phyloP scores from a whole-genome alignment of 2,888 invertebrate genomes.

The Pasiphila rectangulata region DNA sequence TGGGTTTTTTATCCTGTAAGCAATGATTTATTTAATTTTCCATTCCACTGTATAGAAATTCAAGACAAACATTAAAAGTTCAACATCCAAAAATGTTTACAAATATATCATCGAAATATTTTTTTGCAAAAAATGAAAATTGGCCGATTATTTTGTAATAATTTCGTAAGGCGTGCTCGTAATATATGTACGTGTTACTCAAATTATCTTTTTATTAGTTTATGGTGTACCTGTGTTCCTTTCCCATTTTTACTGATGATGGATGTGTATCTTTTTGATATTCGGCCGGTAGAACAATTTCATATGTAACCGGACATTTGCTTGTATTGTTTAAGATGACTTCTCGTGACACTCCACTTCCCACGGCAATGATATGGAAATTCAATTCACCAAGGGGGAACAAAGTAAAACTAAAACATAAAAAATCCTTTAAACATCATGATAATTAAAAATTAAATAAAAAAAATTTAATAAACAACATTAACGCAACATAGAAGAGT shows the following conservation, averaged over 20 bases:
- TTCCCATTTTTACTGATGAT: constrained; percentile 38
- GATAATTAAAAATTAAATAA: too few species aligned
- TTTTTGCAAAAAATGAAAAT: too few species aligned
- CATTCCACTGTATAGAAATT: too few species aligned
- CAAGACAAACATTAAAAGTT: too few species aligned
- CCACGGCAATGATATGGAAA: constrained; percentile 81
- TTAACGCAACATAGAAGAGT: too few species aligned
- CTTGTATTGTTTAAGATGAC: constrained; percentile 82
- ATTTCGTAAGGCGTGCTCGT: too few species aligned
- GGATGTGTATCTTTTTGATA: constrained; percentile 47
- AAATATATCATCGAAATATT: too few species aligned
- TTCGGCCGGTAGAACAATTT: constrained; percentile 57
- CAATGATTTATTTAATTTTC: background rate
- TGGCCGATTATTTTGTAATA: too few species aligned
- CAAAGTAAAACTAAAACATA: constrained; percentile 75
- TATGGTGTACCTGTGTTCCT: constrained; percentile 56
- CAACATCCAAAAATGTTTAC: too few species aligned
- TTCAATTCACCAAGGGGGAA: constrained; percentile 80
- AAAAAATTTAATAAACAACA: too few species aligned
- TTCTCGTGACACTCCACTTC: constrained; percentile 71
- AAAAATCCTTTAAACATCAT: background rate
- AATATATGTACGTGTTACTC: too few species aligned
- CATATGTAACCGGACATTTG: constrained; percentile 78
- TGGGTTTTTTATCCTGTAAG: constrained; percentile 59
- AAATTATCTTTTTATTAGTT: too few species aligned